Evolutionary conservation across 1,140 invertebrate genomes (phyloP).

Genomic region (Halictus rubicundus): DNA sequence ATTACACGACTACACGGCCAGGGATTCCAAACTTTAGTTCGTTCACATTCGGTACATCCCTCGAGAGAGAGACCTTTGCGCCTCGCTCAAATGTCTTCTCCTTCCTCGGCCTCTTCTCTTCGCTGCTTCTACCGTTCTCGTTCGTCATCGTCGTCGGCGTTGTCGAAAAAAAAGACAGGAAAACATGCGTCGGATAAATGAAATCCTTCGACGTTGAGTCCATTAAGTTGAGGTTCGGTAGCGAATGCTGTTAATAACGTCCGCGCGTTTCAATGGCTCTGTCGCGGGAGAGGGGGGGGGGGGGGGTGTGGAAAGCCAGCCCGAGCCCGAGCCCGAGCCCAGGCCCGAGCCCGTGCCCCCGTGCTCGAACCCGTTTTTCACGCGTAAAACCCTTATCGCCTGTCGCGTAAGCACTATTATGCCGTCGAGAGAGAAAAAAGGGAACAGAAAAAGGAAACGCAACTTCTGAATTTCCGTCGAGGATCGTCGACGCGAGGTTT

Average conservation of each 20-base stretch:
- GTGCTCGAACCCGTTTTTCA: constrained; percentile 18
- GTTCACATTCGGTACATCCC: constrained; percentile 32
- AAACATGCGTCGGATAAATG: constrained; percentile 21
- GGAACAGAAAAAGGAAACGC: constrained; percentile 15
- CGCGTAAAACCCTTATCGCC: constrained; percentile 40
- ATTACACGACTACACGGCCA: constrained; percentile 26
- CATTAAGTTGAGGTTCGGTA: constrained; percentile 5
- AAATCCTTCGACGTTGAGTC: constrained; percentile 34
- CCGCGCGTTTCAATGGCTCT: constrained; percentile 10
- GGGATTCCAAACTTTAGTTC: constrained; percentile 22
- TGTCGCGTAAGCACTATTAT: constrained; percentile 32
- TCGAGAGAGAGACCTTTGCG: constrained; percentile 11
- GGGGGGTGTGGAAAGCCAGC: background rate
- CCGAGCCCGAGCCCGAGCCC: background rate
- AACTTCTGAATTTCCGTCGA: constrained; percentile 46
- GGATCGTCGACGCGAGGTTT: constrained; percentile 50
- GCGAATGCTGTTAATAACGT: constrained; percentile 35
- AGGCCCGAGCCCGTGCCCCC: background rate
- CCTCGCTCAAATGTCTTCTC: background rate
- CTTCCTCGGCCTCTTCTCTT: background rate
- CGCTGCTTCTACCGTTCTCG: background rate
- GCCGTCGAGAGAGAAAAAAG: constrained; percentile 2
- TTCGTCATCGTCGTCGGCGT: background rate
- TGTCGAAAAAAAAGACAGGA: background rate
- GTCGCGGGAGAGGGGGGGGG: too few species aligned